A percentile compares a stretch with the other conserved stretches of the same genome.
Evolutionary conservation across 1,140 invertebrate genomes (phyloP).

Genomic region (Bilobella aurantiaca): DNA sequence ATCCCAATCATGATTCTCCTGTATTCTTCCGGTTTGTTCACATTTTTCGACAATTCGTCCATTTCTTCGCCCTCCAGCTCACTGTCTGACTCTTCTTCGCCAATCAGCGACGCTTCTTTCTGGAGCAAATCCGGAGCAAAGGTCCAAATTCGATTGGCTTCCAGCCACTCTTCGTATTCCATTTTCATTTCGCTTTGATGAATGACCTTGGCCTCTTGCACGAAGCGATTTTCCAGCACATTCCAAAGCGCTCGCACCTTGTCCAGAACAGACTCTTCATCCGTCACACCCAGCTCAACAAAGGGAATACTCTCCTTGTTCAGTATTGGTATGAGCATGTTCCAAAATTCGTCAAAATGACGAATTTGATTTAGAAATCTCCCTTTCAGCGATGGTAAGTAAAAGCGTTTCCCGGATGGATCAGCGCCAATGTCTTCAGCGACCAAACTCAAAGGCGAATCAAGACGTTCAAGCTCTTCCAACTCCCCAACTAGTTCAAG

Average conservation of each 20-base stretch:
- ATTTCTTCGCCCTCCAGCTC: background rate
- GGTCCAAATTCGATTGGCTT: slow-evolving; percentile 13
- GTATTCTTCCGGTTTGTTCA: slow-evolving; percentile 18
- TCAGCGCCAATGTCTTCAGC: background rate
- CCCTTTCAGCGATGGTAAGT: slow-evolving; percentile 12
- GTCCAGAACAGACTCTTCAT: slow-evolving; percentile 11
- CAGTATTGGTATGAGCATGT: slow-evolving; percentile 25
- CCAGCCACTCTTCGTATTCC: slow-evolving; percentile 20
- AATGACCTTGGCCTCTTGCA: background rate
- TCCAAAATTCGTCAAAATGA: slow-evolving; percentile 26
- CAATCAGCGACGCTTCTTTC: background rate
- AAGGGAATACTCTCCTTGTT: slow-evolving; percentile 18
- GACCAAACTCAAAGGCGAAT: background rate
- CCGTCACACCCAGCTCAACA: slow-evolving; percentile 20
- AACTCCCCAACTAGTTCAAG: background rate
- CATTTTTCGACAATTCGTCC: background rate
- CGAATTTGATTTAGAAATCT: slow-evolving; percentile 20
- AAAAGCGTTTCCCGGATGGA: background rate
- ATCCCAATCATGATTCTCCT: background rate
- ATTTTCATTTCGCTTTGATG: slow-evolving; percentile 14
- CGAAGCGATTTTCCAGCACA: slow-evolving; percentile 19
- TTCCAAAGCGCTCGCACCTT: slow-evolving; percentile 20
- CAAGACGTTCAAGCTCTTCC: background rate
- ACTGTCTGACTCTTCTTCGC: slow-evolving; percentile 6
- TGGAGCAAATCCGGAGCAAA: background rate